Conservation (phyloP, 2,113 vertebrate genomes). For the Notechis scutatus region DNA sequence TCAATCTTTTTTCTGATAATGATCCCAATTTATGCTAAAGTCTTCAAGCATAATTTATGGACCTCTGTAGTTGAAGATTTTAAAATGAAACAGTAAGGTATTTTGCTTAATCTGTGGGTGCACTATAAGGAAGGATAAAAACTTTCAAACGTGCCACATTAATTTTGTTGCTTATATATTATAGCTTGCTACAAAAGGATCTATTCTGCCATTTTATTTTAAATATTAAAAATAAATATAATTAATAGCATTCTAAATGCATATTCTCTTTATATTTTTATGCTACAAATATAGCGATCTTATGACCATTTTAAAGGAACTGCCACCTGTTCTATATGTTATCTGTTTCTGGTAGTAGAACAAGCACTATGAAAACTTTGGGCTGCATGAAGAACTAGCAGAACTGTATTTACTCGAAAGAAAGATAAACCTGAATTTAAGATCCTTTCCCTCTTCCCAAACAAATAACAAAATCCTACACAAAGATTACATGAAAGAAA, state of each 20-base stretch:
- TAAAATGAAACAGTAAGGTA: not conserved
- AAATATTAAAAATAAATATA: not conserved
- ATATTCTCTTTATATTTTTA: too few relatives aligned
- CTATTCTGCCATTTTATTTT: not conserved
- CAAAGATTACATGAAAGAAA: too few relatives aligned
- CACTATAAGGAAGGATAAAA: not conserved
- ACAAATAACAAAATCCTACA: too few relatives aligned
- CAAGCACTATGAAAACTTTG: too few relatives aligned
- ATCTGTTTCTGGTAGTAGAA: too few relatives aligned
- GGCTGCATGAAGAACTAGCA: too few relatives aligned
- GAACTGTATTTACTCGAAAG: too few relatives aligned
- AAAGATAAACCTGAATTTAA: too few relatives aligned
- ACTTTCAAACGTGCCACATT: not conserved
- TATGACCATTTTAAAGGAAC: too few relatives aligned
- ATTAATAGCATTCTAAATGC: not conserved
- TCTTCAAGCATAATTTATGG: not conserved
- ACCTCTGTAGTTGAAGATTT: not conserved
- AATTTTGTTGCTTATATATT: not conserved
- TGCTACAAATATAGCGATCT: too few relatives aligned
- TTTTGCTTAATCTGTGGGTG: not conserved
- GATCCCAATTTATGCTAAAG: not conserved
- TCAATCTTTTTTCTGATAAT: not conserved
- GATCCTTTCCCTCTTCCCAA: too few relatives aligned
- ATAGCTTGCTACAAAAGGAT: not conserved
- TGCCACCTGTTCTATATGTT: too few relatives aligned